phyloP scores from a whole-genome alignment of 1,140 invertebrate genomes.

The Pygmarrhopalites habei region DNA sequence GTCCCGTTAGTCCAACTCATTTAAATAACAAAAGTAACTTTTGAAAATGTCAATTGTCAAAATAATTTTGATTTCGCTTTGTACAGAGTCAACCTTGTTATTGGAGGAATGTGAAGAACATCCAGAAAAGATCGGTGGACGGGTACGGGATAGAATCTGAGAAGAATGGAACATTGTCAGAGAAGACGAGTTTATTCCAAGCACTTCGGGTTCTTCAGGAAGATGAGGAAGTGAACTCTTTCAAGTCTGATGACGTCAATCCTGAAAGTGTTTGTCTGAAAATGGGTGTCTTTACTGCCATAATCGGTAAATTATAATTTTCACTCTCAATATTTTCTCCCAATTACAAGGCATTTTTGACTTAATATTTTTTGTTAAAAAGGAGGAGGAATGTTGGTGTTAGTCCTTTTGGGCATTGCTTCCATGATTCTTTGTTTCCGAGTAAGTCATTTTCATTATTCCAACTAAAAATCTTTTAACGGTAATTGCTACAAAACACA shows the following conservation, averaged over 20 bases:
- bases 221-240: conserved; percentile 58
- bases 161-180: conserved; percentile 54
- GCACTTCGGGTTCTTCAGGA: conserved; percentile 78
- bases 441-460: no score
- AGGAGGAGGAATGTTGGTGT: conserved; percentile 33
- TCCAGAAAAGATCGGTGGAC: conserved; percentile 56
- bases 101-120: conserved; percentile 77
- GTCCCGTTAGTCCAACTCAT: conserved; percentile 76
- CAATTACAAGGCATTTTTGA: no score
- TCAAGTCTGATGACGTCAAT: conserved; percentile 43
- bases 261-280: conserved; percentile 49
- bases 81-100: conserved; percentile 83
- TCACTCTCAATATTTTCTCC: no score
- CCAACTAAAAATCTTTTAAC: no score
- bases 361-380: no score
- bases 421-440: conserved; percentile 39
- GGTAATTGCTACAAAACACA: no score
- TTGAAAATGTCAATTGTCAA: neutral
- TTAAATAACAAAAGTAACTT: neutral
- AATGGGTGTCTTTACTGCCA: conserved; percentile 64
- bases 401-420: conserved; percentile 30
- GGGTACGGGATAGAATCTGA: conserved; percentile 32
- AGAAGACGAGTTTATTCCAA: conserved; percentile 83
- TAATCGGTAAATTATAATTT: conserved; percentile 52
- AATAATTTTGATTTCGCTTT: neutral